Evolutionary conservation across 2,888 invertebrate species (phyloP).

Genomic region (Chelonus formosanus): DNA sequence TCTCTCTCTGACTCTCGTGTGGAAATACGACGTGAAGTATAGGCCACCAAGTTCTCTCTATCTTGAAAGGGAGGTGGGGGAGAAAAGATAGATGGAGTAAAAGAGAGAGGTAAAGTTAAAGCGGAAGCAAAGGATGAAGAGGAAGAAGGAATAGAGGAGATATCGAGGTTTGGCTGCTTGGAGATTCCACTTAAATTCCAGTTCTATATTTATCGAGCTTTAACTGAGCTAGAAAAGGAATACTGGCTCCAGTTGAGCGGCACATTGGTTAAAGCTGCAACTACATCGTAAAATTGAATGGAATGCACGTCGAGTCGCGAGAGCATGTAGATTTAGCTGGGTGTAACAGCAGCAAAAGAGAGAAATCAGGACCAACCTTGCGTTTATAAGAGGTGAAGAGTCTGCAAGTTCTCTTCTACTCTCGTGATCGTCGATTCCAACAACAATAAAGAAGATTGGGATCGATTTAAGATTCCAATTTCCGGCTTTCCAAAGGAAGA

Average conservation of each 20-base stretch:
- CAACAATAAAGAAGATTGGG: slow-evolving; percentile 55
- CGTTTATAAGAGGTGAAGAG: slow-evolving; percentile 12
- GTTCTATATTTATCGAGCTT: slow-evolving; percentile 31
- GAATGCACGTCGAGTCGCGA: slow-evolving; percentile 29
- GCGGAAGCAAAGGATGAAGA: neutral
- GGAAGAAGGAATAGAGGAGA: neutral
- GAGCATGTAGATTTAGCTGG: too few species aligned
- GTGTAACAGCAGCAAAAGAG: neutral
- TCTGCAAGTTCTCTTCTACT: slow-evolving; percentile 5
- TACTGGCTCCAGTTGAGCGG: neutral
- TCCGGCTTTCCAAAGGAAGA: slow-evolving; percentile 42
- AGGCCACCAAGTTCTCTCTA: slow-evolving; percentile 4
- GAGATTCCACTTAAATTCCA: slow-evolving; percentile 32
- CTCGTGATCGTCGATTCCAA: slow-evolving; percentile 32
- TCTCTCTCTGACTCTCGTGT: neutral
- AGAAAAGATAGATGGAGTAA: too few species aligned
- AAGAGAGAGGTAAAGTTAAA: neutral
- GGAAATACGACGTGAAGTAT: slow-evolving; percentile 4
- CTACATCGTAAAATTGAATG: slow-evolving; percentile 36
- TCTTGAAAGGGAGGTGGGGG: neutral
- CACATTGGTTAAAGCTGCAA: slow-evolving; percentile 25
- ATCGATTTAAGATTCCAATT: slow-evolving; percentile 62
- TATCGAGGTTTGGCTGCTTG: slow-evolving; percentile 18
- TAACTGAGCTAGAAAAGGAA: slow-evolving; percentile 9
- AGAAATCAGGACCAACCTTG: neutral